Base-by-base conservation (phyloP, 2,113 vertebrate genomes). In the Myrmecophaga tridactyla region DNA sequence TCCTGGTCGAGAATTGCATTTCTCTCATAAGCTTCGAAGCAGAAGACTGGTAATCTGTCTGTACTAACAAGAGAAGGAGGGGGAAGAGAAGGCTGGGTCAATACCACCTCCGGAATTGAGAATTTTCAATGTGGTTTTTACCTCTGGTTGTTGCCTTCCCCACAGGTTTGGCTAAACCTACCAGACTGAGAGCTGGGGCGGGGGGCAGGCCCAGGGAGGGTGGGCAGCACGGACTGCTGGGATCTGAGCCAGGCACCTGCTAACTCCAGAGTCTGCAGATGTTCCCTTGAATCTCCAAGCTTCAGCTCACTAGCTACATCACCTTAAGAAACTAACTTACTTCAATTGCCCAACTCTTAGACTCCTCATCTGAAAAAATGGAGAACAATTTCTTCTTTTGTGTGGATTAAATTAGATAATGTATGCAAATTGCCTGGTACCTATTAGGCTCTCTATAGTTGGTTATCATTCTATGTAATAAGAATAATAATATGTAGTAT, bases 371-470 rank as follows among this genome's bases (percentile, higher is more conserved):
- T 67, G n/a, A 21, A 31, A 92, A 41, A 72, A 20, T 34, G 1
- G 39, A 83, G 73, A 86, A 89, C n/a, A 56, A n/a, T 89, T 89
- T 96, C 48, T 96, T 90, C 89, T 92, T 93, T 84, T 43, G 60
- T 94, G 70, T 86, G 62, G 80, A 84, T 96, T 96, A 81, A 97
- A 84, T 96, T 86, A 96, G 86, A 89, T 97, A 95, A 96, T 94
- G 70, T 93, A 96, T 97, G 96, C 65, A 87, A 97, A 97, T 97
- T 96, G 41, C 75, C 70, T 83, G 63, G 80, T 56, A 87, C 65
- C 95, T 86, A 87, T 93, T 93, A 97, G 80, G 70, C 46, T 84
- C 70, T 95, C 90, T 89, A 34, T 95, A 93, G 75, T 91, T 92
- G 75, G 80, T 77, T 96, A 89, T 95, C 88, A 87, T 84, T 84